Percentiles rank a stretch among this genome's conserved stretches.
Conservation (phyloP, 2,888 invertebrate genomes). For the Nomada lathburiana region DNA sequence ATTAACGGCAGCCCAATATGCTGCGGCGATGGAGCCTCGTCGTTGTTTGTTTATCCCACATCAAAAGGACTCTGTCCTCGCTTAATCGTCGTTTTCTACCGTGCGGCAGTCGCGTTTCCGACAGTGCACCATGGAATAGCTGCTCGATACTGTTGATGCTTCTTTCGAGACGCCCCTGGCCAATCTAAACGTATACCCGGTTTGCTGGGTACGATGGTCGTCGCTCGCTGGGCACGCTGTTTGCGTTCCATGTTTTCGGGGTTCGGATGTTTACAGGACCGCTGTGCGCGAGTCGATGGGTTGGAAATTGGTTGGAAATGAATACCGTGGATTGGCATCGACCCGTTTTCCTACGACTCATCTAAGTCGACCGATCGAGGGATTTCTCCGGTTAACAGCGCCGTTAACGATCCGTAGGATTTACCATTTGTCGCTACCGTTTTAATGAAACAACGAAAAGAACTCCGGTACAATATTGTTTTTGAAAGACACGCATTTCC, state of each 20-base stretch:
- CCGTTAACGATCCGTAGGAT: neutral
- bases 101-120: conserved; percentile 12
- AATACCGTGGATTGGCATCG: neutral
- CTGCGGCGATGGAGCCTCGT: conserved; percentile 67
- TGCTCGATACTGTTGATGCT: neutral
- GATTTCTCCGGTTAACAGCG: too few relatives aligned
- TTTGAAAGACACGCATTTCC: too few relatives aligned
- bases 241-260: conserved; percentile 8
- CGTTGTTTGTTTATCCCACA: conserved; percentile 80
- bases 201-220: neutral
- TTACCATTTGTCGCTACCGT: neutral
- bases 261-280: neutral
- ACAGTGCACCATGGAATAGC: neutral
- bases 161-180: conserved; percentile 34
- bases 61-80: conserved; percentile 76
- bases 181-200: neutral
- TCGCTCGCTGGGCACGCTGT: neutral
- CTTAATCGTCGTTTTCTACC: conserved; percentile 76
- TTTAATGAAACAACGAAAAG: neutral
- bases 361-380: too few relatives aligned
- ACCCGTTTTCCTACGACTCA: neutral
- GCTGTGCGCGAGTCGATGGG: neutral
- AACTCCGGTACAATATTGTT: too few relatives aligned
- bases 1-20: conserved; percentile 74
- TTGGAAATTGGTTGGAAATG: neutral